Percentiles rank a stretch among this genome's conserved stretches.
Evolutionary conservation across 2,888 invertebrate genomes (phyloP).

Genomic region (Lacanobia oleracea): DNA sequence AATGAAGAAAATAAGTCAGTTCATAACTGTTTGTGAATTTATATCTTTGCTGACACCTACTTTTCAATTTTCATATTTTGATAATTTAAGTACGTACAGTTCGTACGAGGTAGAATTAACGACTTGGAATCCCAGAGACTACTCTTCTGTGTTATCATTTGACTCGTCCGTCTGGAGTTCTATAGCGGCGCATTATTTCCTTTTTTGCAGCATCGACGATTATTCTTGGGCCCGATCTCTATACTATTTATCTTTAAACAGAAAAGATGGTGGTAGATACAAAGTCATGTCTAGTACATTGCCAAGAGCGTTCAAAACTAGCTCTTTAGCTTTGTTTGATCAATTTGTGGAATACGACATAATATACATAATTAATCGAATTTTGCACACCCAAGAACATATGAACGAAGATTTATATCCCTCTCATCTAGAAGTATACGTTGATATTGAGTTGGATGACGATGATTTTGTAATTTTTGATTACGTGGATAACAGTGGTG

Average conservation of each 20-base stretch:
- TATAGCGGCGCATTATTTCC: constrained; percentile 77
- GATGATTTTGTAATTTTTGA: constrained; percentile 72
- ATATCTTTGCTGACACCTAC: constrained; percentile 69
- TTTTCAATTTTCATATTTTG: constrained; percentile 38
- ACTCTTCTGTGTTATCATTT: constrained; percentile 76
- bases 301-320: constrained; percentile 74
- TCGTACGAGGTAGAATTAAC: constrained; percentile 68
- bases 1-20: constrained; percentile 73
- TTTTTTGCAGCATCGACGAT: constrained; percentile 78
- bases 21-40: constrained; percentile 73
- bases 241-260: constrained; percentile 74
- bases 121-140: constrained; percentile 72
- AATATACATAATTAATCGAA: constrained; percentile 59
- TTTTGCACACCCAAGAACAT: constrained; percentile 64
- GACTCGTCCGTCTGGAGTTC: constrained; percentile 75
- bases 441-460: constrained; percentile 71
- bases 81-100: constrained; percentile 55
- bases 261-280: constrained; percentile 71
- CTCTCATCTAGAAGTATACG: constrained; percentile 70
- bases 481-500: constrained; percentile 73
- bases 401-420: constrained; percentile 68
- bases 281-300: constrained; percentile 73
- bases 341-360: constrained; percentile 63
- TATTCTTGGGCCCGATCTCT: constrained; percentile 78
- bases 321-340: constrained; percentile 48